phyloP scores from a whole-genome alignment of 1,140 invertebrate species.

The Calycopis cecrops region DNA sequence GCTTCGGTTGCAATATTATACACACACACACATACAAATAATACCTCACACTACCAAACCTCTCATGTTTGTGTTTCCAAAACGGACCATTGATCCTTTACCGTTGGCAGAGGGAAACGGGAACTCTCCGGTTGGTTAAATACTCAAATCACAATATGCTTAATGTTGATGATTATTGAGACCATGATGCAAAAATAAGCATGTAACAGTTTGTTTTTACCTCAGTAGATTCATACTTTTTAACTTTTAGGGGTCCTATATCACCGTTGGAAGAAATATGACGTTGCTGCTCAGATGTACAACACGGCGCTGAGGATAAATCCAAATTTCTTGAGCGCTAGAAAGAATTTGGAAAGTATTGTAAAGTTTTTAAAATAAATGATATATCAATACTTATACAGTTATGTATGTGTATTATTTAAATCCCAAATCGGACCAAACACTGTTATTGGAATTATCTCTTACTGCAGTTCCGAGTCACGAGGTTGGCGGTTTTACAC shows the following conservation, averaged over 20 bases:
- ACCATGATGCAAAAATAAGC: neutral
- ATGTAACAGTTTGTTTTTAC: neutral
- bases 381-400: conserved; percentile 14
- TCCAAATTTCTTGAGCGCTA: conserved; percentile 79
- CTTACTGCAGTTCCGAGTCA: too few species aligned
- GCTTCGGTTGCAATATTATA: neutral
- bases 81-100: too few species aligned
- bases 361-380: conserved; percentile 27
- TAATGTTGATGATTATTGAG: too few species aligned
- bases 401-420: too few species aligned
- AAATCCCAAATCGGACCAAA: too few species aligned
- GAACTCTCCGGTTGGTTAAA: too few species aligned
- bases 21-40: neutral
- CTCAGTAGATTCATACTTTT: conserved; percentile 4
- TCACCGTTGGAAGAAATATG: conserved; percentile 91
- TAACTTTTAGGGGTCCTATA: conserved; percentile 89
- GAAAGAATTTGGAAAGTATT: conserved; percentile 78
- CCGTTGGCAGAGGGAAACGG: too few species aligned
- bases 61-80: too few species aligned
- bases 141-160: too few species aligned
- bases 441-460: too few species aligned
- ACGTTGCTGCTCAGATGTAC: conserved; percentile 85
- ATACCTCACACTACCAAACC: too few species aligned
- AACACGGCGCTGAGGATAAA: conserved; percentile 83
- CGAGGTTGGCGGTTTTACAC: too few species aligned